These are phyloP conservation scores for Hermatobates lingyangjiaoensis DNA, from an alignment of 1,140 invertebrate genomes.

Conservation along the genomic window DNA sequence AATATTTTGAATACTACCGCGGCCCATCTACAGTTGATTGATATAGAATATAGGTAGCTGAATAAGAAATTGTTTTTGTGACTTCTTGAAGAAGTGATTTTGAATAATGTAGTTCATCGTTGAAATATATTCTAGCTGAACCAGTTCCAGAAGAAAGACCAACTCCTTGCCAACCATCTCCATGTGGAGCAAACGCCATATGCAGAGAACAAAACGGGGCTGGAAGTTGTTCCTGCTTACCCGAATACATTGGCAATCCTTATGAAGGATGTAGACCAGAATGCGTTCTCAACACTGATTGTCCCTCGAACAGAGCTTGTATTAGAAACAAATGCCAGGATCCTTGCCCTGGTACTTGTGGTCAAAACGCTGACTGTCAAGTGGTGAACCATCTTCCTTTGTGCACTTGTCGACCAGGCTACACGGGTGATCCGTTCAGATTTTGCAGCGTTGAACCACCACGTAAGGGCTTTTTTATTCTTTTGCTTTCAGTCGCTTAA, in stretches of 20 bases:
- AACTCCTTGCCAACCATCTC: conserved; percentile 32
- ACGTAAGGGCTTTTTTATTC: conserved; percentile 4
- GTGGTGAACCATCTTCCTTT: conserved; percentile 42
- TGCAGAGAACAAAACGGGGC: too few species aligned
- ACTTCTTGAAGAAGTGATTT: background rate
- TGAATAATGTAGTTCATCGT: background rate
- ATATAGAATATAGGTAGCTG: background rate
- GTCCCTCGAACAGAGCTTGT: conserved; percentile 28
- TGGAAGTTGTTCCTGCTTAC: conserved; percentile 37
- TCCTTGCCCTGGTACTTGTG: conserved; percentile 36
- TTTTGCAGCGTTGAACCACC: conserved; percentile 20
- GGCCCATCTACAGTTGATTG: background rate
- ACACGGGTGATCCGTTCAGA: conserved; percentile 29
- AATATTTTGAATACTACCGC: background rate
- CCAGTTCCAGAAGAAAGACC: background rate
- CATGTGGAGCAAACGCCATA: conserved; percentile 44
- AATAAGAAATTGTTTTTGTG: background rate
- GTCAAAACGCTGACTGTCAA: conserved; percentile 26
- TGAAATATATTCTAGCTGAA: background rate
- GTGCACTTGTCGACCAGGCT: conserved; percentile 34
- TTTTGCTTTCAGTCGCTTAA: background rate
- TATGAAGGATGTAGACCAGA: conserved; percentile 32
- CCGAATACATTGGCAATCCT: conserved; percentile 28
- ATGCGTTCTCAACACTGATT: conserved; percentile 36
- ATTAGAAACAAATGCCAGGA: conserved; percentile 26